Base-by-base conservation (phyloP, 1,140 invertebrate genomes). In the Stratiolaelaps scimitus region DNA sequence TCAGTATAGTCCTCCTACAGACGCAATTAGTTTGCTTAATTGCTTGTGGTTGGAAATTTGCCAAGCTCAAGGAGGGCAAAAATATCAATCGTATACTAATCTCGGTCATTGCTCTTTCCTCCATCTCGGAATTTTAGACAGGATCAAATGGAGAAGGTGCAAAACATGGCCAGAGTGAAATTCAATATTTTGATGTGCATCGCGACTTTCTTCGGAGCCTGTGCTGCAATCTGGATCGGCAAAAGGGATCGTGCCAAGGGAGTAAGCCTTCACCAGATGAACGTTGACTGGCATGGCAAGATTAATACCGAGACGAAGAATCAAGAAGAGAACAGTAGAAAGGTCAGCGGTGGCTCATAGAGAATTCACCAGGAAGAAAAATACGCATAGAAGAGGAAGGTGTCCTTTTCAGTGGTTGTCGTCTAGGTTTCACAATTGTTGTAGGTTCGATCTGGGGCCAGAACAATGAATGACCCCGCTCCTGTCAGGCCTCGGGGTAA, bases 261-360 rank as follows among this genome's bases (percentile, higher is more conserved):
- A 20, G 17, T 29, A 26, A 60, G 53, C 53, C 17, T 60, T 4
- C 13, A 17, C 2, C 1, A 60, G 26, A 60, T 60, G 15, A 60
- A 60, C 34, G 15, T 60, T 26, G 53, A 60, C 13, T 60, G 53
- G 53, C 53, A 60, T 34, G 10, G 2, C 26, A 23, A 60, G 5
- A 34, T 19, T 17, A 60, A 60, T 5, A 26, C 13, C 15, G 13
- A 60, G 2, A 15, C 17, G 23, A 60, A 48, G 23, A 60, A 60
- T 23, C 1, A 23, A 60, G 26, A 34, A n/a, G 20, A 10, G 15
- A n/a, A 4, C 19, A 4, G 47, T 4, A 48, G 47, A 48, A 15
- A 29, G 20, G 47, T 6, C 15, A 15, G 19, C 4, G 34, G 26
- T 26, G 26, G 26, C 17, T 23, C 20, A 17, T 60, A 26, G 23